phyloP scores from a whole-genome alignment of 2,113 vertebrate species.

The Thymallus thymallus region DNA sequence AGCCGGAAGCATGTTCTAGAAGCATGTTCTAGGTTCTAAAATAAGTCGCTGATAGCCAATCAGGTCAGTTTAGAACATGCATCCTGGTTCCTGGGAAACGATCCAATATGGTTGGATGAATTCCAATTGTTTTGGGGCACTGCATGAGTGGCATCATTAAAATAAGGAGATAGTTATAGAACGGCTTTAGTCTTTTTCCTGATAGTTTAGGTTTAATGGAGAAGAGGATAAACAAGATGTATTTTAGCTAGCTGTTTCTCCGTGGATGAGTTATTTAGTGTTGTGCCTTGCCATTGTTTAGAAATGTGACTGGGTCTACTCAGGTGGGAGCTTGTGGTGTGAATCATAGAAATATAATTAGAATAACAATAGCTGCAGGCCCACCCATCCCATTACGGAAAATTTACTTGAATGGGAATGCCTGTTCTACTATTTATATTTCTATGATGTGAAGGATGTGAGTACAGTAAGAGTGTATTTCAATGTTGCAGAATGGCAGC shows the following conservation, averaged over 20 bases:
- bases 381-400: too few species aligned
- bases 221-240: too few species aligned
- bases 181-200: not conserved
- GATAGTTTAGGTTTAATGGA: too few species aligned
- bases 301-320: not conserved
- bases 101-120: not conserved
- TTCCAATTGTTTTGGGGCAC: not conserved
- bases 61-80: not conserved
- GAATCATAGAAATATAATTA: too few species aligned
- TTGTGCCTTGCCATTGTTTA: not conserved
- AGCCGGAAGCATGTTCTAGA: not conserved
- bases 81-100: not conserved
- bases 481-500: slow-evolving; percentile 39
- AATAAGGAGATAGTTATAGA: not conserved
- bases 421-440: too few species aligned
- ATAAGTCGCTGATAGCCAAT: not conserved
- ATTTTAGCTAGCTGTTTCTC: too few species aligned
- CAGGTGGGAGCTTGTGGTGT: not conserved
- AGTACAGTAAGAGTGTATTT: slow-evolving; percentile 25
- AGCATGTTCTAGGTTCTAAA: not conserved
- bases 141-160: not conserved
- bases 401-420: too few species aligned
- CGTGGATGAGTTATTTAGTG: not conserved
- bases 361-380: too few species aligned
- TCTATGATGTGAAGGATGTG: not conserved